A percentile compares a stretch with the other conserved stretches of the same genome.
These are phyloP conservation scores for Pygoscelis adeliae DNA, from an alignment of 2,113 vertebrate species.

Conservation along the genomic window DNA sequence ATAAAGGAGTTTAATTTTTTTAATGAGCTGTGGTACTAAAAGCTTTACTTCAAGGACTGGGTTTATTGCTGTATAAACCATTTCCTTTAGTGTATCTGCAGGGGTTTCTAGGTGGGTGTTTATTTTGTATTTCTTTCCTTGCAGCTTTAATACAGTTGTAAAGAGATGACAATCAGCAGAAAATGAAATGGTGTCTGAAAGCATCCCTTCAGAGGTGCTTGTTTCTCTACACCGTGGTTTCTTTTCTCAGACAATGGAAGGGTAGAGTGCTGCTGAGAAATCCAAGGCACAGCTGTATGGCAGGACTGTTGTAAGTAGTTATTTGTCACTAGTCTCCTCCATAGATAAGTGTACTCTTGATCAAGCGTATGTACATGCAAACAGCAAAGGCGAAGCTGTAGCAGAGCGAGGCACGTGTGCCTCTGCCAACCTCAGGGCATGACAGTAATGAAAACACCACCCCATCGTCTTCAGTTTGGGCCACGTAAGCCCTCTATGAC, in stretches of 20 bases:
- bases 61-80: not conserved
- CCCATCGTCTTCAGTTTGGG: not conserved
- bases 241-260: not conserved
- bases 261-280: not conserved
- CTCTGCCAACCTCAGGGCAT: not conserved
- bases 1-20: conserved; percentile 36
- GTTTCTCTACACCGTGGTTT: fast-evolving
- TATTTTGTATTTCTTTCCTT: not conserved
- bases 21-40: not conserved
- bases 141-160: not conserved
- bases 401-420: not conserved
- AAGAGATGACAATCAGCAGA: not conserved
- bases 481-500: fast-evolving
- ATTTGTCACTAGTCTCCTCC: not conserved
- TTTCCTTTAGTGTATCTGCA: not conserved
- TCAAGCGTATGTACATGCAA: fast-evolving
- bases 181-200: not conserved
- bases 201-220: not conserved
- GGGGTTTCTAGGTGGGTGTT: not conserved
- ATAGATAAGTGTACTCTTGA: fast-evolving
- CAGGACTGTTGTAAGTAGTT: not conserved
- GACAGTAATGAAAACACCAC: not conserved
- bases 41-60: not conserved
- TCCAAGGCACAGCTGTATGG: not conserved
- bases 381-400: not conserved